Conservation (phyloP, 2,113 vertebrate genomes). For the Thermophis baileyi region DNA sequence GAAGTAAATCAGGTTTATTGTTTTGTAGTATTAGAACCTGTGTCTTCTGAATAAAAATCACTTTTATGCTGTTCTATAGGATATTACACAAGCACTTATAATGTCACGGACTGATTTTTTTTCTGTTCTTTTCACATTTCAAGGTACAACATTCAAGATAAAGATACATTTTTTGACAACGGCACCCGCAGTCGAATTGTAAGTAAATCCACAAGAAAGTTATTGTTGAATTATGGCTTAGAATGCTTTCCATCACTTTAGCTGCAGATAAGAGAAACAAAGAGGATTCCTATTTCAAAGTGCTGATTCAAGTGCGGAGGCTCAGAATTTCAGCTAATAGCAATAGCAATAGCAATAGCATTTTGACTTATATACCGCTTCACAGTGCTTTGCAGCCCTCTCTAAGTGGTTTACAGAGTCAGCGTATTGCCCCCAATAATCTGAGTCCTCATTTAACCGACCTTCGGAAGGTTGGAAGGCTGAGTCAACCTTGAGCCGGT, state of each 20-base stretch:
- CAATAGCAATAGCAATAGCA: background rate
- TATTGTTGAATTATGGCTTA: background rate
- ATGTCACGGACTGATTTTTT: background rate
- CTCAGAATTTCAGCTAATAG: background rate
- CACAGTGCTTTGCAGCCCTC: background rate
- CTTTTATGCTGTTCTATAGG: background rate
- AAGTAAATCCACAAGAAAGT: conserved; percentile 63
- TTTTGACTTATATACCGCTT: background rate
- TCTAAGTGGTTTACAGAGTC: background rate
- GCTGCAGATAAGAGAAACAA: background rate
- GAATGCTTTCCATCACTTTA: background rate
- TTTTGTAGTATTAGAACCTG: background rate
- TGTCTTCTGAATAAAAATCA: background rate
- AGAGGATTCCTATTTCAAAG: background rate
- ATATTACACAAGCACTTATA: background rate
- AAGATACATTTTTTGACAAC: conserved; percentile 89
- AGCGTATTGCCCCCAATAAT: background rate
- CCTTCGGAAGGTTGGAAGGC: background rate
- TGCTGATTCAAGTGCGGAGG: background rate
- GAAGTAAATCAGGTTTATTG: background rate
- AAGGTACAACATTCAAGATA: conserved; percentile 91
- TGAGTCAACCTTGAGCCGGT: background rate
- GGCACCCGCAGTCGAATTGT: conserved; percentile 94
- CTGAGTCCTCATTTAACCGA: background rate
- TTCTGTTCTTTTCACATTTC: background rate